phyloP scores from a whole-genome alignment of 2,113 vertebrate genomes.

The Chrysochloris asiatica region DNA sequence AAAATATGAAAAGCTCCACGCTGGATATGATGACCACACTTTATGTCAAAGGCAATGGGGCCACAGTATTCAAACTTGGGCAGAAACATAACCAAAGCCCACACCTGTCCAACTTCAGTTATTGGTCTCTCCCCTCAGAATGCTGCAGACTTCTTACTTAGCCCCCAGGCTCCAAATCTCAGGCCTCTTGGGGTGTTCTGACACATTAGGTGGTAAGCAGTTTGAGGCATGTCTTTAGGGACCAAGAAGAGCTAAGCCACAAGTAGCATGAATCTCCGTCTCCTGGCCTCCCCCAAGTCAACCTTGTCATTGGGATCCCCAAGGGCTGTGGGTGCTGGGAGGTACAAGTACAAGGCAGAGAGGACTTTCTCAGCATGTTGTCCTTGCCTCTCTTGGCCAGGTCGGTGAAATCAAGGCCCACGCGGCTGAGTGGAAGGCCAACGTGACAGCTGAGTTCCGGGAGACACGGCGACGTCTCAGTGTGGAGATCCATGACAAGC shows the following conservation, averaged over 20 bases:
- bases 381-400: conserved; percentile 79
- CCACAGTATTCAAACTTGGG: too few relatives aligned
- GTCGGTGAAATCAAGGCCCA: conserved; percentile 98
- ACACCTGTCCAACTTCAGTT: not conserved
- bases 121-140: not conserved
- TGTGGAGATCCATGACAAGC: conserved; percentile 97
- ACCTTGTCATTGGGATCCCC: rapidly evolving
- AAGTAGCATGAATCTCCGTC: rapidly evolving
- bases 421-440: conserved; percentile 97
- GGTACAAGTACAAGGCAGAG: rapidly evolving
- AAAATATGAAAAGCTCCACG: not conserved
- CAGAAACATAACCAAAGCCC: not conserved
- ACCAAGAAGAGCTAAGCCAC: not conserved
- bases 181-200: not conserved
- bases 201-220: not conserved
- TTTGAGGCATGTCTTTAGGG: not conserved
- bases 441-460: conserved; percentile 94
- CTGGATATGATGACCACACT: not conserved
- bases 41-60: not conserved
- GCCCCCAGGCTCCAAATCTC: not conserved
- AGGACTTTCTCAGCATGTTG: not conserved
- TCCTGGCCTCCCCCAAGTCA: rapidly evolving
- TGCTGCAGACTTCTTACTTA: rapidly evolving
- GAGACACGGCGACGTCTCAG: conserved; percentile 95
- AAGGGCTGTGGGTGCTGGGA: not conserved